These are phyloP conservation scores for Alectoris magna DNA, from an alignment of 2,797 vertebrate species.

Conservation along the genomic window DNA sequence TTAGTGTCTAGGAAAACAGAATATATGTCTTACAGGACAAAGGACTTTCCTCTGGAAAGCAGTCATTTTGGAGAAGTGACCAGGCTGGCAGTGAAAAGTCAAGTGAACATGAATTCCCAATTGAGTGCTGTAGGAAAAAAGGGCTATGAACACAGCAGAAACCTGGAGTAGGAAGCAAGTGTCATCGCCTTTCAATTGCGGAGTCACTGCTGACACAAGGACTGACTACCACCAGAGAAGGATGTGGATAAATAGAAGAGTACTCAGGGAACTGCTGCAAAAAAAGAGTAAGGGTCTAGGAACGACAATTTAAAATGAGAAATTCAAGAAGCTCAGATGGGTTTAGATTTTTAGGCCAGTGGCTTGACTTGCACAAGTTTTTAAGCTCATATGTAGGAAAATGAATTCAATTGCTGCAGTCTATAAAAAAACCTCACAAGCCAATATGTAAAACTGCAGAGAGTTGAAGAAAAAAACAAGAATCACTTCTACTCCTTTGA, in stretches of 20 bases:
- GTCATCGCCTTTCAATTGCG: neutral
- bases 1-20: neutral
- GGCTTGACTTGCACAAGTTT: neutral
- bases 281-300: slow-evolving; percentile 21
- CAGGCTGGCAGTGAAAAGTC: neutral
- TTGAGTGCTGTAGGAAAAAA: neutral
- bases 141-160: neutral
- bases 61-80: neutral
- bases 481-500: neutral
- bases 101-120: neutral
- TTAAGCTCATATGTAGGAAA: accelerated
- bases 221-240: neutral
- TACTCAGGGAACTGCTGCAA: slow-evolving; percentile 37
- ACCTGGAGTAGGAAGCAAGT: neutral
- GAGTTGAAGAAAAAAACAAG: neutral
- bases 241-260: slow-evolving; percentile 41
- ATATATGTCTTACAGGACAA: neutral
- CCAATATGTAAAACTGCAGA: neutral
- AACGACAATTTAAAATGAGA: neutral
- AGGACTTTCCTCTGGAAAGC: neutral
- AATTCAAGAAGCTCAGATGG: neutral
- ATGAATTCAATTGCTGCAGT: neutral
- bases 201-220: neutral
- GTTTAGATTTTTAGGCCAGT: neutral
- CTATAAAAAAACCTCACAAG: neutral